Base-by-base conservation (phyloP, 1,140 invertebrate genomes). In the Melanaphis sacchari region DNA sequence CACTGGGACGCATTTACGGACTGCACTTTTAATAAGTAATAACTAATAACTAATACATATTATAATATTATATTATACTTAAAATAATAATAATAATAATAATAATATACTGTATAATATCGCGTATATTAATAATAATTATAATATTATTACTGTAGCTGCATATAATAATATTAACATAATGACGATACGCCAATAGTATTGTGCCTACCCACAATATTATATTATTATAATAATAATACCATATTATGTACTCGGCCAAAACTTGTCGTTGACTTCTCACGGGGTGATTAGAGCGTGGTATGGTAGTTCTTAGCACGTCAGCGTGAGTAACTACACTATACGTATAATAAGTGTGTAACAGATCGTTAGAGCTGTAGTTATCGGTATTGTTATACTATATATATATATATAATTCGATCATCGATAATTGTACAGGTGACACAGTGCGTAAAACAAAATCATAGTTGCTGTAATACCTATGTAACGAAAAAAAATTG, bases 221-320 rank as follows among this genome's bases (percentile, higher is more conserved):
- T 76, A 76, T 36, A 76, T 15, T n/a, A 54, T 11, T 5, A n/a
- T 76, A 18, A 9, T 18, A 52, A 76, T 76, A 76, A 76, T 76
- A 76, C n/a, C n/a, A n/a, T n/a, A n/a, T n/a, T n/a, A n/a, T n/a
- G n/a, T 76, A 76, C 59, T 76, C 31, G 31, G 11, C 15, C 15
- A n/a, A 76, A 76, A 76, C 59, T 76, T 76, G 59, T 76, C n/a
- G 59, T 76, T 15, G 59, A n/a, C n/a, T 76, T 76, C 59, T 76
- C 18, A n/a, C 59, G 31, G 59, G 15, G 15, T 1, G 31, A 18
- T n/a, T n/a, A 76, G n/a, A 15, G 22, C 52, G 59, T 76, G 59
- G 59, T 76, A 76, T 76, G 59, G 59, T 76, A 76, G 59, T n/a
- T 6, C 15, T 15, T 9, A 59, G 21, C 54, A 31, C 54, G 31